phyloP scores from a whole-genome alignment of 2,797 vertebrate species.

The Circus cinereus region DNA sequence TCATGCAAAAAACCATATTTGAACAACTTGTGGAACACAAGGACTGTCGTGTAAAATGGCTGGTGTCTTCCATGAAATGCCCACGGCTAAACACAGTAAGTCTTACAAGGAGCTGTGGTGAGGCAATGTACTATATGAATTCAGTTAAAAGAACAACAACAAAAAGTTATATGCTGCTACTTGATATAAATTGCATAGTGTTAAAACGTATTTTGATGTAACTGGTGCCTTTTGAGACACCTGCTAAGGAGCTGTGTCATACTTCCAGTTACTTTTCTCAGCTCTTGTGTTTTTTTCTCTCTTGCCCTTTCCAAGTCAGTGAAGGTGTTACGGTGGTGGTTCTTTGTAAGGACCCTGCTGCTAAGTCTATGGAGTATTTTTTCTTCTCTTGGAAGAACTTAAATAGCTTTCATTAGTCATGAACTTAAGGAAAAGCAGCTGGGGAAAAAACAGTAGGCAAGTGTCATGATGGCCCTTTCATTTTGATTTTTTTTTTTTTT shows the following conservation, averaged over 20 bases:
- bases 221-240: background rate
- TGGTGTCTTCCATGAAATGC: fast-evolving
- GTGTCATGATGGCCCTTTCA: background rate
- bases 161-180: background rate
- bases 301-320: background rate
- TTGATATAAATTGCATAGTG: background rate
- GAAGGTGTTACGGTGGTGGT: background rate
- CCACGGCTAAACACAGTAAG: background rate
- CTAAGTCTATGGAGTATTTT: background rate
- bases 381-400: background rate
- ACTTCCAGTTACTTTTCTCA: background rate
- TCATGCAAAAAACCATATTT: background rate
- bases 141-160: background rate
- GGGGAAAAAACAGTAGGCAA: background rate
- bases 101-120: background rate
- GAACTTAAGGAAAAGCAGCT: background rate
- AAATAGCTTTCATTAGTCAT: background rate
- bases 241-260: background rate
- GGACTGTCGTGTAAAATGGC: background rate
- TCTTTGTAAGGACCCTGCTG: background rate
- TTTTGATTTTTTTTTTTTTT: background rate
- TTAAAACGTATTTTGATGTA: background rate
- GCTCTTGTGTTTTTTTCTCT: background rate
- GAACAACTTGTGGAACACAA: background rate
- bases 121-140: background rate